Conservation (phyloP, 2,797 vertebrate species). For the Eurystomus glaucurus region DNA sequence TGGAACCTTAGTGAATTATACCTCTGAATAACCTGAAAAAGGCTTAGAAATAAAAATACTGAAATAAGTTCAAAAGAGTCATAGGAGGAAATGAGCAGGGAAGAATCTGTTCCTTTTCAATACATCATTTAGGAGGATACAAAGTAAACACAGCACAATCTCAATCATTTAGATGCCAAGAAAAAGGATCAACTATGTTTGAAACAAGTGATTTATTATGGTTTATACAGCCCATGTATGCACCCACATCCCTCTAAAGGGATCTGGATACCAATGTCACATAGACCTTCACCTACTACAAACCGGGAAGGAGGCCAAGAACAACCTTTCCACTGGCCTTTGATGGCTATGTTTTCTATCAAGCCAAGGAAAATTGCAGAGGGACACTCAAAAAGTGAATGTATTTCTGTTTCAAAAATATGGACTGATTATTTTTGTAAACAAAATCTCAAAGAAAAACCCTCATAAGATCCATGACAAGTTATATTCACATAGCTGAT, state of each 20-base stretch:
- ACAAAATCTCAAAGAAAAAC: not conserved
- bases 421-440: not conserved
- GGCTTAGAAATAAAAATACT: slow-evolving; percentile 26
- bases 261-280: slow-evolving; percentile 34
- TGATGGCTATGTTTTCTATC: slow-evolving; percentile 46
- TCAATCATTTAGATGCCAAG: slow-evolving; percentile 7
- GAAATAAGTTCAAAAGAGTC: not conserved
- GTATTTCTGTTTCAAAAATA: not conserved
- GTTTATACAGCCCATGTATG: not conserved
- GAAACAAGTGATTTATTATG: slow-evolving; percentile 56
- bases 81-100: not conserved
- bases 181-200: slow-evolving; percentile 48
- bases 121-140: slow-evolving; percentile 32
- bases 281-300: slow-evolving; percentile 40
- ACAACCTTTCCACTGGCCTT: slow-evolving; percentile 49
- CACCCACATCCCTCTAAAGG: slow-evolving; percentile 9
- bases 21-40: not conserved
- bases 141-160: slow-evolving; percentile 48
- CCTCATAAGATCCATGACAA: not conserved
- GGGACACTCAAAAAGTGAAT: not conserved
- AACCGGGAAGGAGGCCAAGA: slow-evolving; percentile 52
- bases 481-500: not conserved
- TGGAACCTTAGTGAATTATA: not conserved
- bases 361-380: slow-evolving; percentile 38
- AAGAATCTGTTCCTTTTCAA: slow-evolving; percentile 57